Percentiles rank a stretch among this genome's conserved stretches.
These are phyloP conservation scores for Campaea margaritaria DNA, from an alignment of 2,888 invertebrate genomes.

Conservation along the genomic window DNA sequence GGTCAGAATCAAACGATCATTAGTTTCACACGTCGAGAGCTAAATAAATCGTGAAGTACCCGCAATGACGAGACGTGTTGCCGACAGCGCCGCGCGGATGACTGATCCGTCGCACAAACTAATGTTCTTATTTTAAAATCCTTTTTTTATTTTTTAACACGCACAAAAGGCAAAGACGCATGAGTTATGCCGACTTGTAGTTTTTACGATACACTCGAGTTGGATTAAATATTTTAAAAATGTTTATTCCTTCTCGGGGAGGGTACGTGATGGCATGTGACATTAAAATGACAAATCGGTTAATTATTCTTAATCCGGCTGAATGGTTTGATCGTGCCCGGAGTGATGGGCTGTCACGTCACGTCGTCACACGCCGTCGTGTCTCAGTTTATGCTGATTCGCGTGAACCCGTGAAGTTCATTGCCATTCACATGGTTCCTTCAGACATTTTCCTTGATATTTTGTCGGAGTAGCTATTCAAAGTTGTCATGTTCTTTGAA, in stretches of 20 bases:
- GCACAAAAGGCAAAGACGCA: conserved; percentile 78
- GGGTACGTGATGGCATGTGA: conserved; percentile 83
- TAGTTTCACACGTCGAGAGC: conserved; percentile 58
- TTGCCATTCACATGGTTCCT: conserved; percentile 49
- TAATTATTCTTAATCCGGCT: conserved; percentile 83
- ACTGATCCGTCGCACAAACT: conserved; percentile 80
- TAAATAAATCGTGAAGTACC: conserved; percentile 63
- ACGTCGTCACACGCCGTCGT: conserved; percentile 44
- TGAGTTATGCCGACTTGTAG: conserved; percentile 82
- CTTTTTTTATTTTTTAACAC: conserved; percentile 75
- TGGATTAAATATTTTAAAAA: conserved; percentile 81
- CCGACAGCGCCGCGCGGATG: conserved; percentile 73
- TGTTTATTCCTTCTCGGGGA: conserved; percentile 69
- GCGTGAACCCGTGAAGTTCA: conserved; percentile 57
- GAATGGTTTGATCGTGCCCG: conserved; percentile 72
- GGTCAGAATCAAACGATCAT: conserved; percentile 72
- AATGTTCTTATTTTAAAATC: conserved; percentile 78
- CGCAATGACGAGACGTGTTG: conserved; percentile 74
- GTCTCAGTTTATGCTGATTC: conserved; percentile 35
- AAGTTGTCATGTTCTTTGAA: conserved; percentile 12
- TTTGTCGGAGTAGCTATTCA: conserved; percentile 10
- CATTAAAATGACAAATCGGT: conserved; percentile 85
- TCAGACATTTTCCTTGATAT: conserved; percentile 30
- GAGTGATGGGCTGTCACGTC: conserved; percentile 73
- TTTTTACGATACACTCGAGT: conserved; percentile 78